Conservation (phyloP, 1,140 invertebrate species). For the Portunus trituberculatus region DNA sequence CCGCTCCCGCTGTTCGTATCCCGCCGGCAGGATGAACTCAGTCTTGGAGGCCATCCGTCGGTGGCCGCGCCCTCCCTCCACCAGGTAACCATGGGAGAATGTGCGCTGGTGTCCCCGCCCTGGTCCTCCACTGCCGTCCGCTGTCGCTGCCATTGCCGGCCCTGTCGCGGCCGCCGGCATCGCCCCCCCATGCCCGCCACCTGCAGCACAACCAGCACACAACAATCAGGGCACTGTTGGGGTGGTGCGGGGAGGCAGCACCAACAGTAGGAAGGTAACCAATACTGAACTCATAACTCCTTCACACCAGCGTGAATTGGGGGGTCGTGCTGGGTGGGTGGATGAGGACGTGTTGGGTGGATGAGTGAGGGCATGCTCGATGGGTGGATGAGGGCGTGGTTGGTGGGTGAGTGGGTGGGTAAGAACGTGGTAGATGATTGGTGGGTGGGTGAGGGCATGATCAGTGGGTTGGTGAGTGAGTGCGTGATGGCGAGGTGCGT, state of each 20-base stretch:
- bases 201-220: neutral
- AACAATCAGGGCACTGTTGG: neutral
- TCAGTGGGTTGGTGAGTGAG: neutral
- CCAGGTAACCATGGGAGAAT: conserved; percentile 91
- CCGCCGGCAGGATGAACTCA: conserved; percentile 89
- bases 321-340: neutral
- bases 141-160: neutral
- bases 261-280: too few species aligned
- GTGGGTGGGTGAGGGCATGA: too few species aligned
- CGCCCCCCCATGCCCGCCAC: conserved; percentile 25
- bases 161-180: neutral
- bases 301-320: neutral
- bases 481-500: neutral
- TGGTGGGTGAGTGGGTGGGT: too few species aligned
- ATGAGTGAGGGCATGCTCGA: too few species aligned
- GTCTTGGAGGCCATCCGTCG: conserved; percentile 91
- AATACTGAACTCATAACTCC: too few species aligned
- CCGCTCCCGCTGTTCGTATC: conserved; percentile 78
- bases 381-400: neutral
- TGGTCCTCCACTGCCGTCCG: neutral
- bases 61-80: conserved; percentile 84
- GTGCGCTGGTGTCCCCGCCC: conserved; percentile 89
- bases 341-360: neutral
- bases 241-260: neutral
- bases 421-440: too few species aligned